Conservation (phyloP, 2,113 vertebrate genomes). For the Lethenteron camtschaticum region DNA sequence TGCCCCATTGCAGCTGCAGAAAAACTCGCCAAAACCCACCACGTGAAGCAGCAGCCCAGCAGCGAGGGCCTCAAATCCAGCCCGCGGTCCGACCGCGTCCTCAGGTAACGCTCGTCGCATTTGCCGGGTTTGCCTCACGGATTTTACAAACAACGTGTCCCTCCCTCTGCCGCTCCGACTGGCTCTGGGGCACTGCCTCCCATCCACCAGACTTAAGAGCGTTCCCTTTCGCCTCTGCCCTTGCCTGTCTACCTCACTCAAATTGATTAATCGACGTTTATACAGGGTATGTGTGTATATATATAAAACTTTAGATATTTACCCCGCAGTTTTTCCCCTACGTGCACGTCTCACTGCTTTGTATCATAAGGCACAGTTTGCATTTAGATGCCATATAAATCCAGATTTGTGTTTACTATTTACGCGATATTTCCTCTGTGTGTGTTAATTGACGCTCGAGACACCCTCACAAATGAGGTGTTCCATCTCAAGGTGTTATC, state of each 20-base stretch:
- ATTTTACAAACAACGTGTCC: not conserved
- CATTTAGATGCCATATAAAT: too few relatives aligned
- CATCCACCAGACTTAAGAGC: not conserved
- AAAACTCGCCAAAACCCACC: conserved; percentile 70
- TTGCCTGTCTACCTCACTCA: not conserved
- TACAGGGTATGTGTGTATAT: not conserved
- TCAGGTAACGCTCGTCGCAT: not conserved
- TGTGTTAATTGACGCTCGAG: too few relatives aligned
- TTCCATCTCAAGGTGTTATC: too few relatives aligned
- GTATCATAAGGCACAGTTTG: too few relatives aligned
- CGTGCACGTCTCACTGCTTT: too few relatives aligned
- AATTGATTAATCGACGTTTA: not conserved
- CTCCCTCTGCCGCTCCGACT: not conserved
- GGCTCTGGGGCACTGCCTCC: not conserved
- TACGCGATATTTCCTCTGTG: too few relatives aligned
- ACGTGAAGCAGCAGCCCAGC: conserved; percentile 52
- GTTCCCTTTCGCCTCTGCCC: not conserved
- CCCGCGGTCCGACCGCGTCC: not conserved
- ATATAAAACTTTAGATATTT: not conserved
- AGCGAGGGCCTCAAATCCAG: conserved; percentile 3
- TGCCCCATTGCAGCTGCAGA: conserved; percentile 93
- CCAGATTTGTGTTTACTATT: too few relatives aligned
- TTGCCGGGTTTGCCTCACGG: not conserved
- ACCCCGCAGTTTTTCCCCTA: too few relatives aligned
- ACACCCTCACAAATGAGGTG: too few relatives aligned